Evolutionary conservation across 2,888 invertebrate species (phyloP).

Genomic region (Phasia obesa): DNA sequence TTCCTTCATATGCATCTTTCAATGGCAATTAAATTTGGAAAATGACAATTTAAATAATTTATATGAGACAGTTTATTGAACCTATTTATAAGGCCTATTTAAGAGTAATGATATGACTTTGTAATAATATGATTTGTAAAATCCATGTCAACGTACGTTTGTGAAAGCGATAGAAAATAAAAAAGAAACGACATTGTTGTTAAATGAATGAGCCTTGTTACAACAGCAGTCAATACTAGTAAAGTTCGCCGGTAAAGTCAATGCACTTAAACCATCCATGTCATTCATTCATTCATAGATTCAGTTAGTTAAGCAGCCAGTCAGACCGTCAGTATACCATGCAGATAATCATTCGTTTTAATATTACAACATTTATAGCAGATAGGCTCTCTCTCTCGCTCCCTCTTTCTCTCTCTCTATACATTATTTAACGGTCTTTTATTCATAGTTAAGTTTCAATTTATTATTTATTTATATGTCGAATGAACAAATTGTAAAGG

Average conservation of each 20-base stretch:
- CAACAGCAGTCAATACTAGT: constrained; percentile 59
- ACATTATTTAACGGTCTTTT: constrained; percentile 59
- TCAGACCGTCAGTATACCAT: constrained; percentile 28
- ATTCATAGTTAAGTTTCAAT: constrained; percentile 65
- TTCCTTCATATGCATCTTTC: not conserved
- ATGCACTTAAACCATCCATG: constrained; percentile 65
- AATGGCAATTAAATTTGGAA: not conserved
- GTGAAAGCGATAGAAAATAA: constrained; percentile 37
- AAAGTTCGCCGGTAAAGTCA: constrained; percentile 63
- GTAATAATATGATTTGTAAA: constrained; percentile 47
- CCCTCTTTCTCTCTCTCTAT: too few relatives aligned
- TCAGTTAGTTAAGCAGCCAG: constrained; percentile 29
- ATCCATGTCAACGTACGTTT: constrained; percentile 62
- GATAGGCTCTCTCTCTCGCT: too few relatives aligned
- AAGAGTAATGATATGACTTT: constrained; percentile 55
- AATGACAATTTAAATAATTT: constrained; percentile 35
- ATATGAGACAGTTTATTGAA: constrained; percentile 66
- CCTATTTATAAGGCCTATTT: constrained; percentile 56
- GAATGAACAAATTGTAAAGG: constrained; percentile 60
- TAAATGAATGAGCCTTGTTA: constrained; percentile 52
- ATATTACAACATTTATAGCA: constrained; percentile 28
- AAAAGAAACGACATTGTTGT: constrained; percentile 46
- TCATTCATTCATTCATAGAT: constrained; percentile 35
- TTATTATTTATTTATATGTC: constrained; percentile 68
- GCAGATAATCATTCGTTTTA: not conserved